A percentile compares a stretch with the other conserved stretches of the same genome.
These are phyloP conservation scores for Hirudinaria manillensis DNA, from an alignment of 2,888 invertebrate genomes.

Conservation along the genomic window DNA sequence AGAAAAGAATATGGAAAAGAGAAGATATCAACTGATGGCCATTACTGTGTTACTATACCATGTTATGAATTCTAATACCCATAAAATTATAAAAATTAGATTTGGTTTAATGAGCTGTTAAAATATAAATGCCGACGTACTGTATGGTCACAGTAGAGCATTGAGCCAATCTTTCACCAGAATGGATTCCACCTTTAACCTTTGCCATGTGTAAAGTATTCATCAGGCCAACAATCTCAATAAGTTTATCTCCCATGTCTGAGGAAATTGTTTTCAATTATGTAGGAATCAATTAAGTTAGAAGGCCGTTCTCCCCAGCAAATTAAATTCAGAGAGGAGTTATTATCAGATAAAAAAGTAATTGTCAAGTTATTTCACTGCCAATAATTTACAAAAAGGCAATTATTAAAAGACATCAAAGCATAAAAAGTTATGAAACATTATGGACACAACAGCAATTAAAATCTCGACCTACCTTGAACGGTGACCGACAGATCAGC, in stretches of 20 bases:
- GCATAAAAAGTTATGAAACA: no score
- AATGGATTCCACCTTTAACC: slow-evolving; percentile 82
- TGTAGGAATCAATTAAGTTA: background rate
- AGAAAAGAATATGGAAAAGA: no score
- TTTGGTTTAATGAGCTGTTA: no score
- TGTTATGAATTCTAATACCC: no score
- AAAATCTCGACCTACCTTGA: slow-evolving; percentile 64
- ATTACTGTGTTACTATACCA: no score
- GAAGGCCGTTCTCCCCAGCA: background rate
- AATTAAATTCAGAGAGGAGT: background rate
- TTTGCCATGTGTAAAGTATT: slow-evolving; percentile 95
- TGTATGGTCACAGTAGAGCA: slow-evolving; percentile 85
- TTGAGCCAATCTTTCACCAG: slow-evolving; percentile 83
- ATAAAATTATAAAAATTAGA: no score
- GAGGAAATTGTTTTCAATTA: slow-evolving; percentile 43
- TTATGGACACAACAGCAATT: no score
- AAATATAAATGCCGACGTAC: slow-evolving; percentile 43
- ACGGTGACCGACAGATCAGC: slow-evolving; percentile 76
- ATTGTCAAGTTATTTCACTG: no score
- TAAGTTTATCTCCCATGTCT: slow-evolving; percentile 68
- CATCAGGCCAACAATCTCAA: slow-evolving; percentile 92
- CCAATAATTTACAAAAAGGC: no score
- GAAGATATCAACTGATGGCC: no score
- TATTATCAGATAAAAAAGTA: background rate
- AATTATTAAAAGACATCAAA: no score